These are phyloP conservation scores for Acromyrmex heyeri DNA, from an alignment of 1,140 invertebrate species.

Conservation along the genomic window DNA sequence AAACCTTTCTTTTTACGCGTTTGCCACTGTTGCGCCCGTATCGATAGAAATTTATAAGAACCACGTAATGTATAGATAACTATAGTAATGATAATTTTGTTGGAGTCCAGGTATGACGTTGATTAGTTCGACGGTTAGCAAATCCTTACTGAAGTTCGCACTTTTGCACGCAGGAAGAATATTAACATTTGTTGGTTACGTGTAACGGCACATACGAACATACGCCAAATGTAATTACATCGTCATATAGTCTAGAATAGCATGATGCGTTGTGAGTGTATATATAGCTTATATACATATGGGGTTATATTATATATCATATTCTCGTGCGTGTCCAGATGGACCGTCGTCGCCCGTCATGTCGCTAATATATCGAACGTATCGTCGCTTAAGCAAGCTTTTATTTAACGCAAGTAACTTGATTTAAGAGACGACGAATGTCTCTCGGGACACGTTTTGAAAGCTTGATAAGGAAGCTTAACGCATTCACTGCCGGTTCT, in stretches of 20 bases:
- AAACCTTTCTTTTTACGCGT: neutral
- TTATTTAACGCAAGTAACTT: slow-evolving; percentile 50
- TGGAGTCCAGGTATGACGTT: slow-evolving; percentile 48
- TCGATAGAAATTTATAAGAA: slow-evolving; percentile 21
- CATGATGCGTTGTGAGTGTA: slow-evolving; percentile 71
- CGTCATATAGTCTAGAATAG: slow-evolving; percentile 78
- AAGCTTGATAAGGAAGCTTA: slow-evolving; percentile 37
- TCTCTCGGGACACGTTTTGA: slow-evolving; percentile 27
- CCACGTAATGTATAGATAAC: slow-evolving; percentile 22
- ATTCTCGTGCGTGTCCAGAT: slow-evolving; percentile 50
- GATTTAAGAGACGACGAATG: slow-evolving; percentile 34
- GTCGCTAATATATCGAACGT: slow-evolving; percentile 54
- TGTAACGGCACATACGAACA: slow-evolving; percentile 70
- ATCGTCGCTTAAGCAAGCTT: slow-evolving; percentile 12
- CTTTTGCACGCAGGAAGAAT: slow-evolving; percentile 74
- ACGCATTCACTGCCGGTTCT: slow-evolving; percentile 55
- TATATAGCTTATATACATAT: slow-evolving; percentile 71
- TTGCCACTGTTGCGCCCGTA: slow-evolving; percentile 31
- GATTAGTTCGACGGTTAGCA: slow-evolving; percentile 68
- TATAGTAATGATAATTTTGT: slow-evolving; percentile 39
- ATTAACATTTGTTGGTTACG: slow-evolving; percentile 71
- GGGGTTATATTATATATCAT: slow-evolving; percentile 67
- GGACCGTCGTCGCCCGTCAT: slow-evolving; percentile 23
- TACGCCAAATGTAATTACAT: slow-evolving; percentile 80
- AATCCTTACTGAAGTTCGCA: slow-evolving; percentile 70